These are phyloP conservation scores for Coenobita brevimanus DNA, from an alignment of 1,140 invertebrate genomes.

Conservation along the genomic window DNA sequence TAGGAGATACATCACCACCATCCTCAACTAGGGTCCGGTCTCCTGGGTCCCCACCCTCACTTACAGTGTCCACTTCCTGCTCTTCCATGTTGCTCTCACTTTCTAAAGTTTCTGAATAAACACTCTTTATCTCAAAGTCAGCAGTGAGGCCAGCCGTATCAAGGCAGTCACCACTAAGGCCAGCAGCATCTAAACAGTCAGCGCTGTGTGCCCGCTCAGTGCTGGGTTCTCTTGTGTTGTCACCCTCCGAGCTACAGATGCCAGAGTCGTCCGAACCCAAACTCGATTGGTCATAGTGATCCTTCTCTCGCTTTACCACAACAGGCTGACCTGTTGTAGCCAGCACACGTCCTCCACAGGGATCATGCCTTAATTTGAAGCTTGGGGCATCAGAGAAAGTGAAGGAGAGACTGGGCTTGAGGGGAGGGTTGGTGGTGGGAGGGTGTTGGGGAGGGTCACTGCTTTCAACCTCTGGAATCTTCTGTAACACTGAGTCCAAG, in stretches of 20 bases:
- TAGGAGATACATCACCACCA: constrained; percentile 47
- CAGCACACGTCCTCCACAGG: constrained; percentile 37
- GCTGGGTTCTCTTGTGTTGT: constrained; percentile 76
- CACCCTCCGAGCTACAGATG: constrained; percentile 83
- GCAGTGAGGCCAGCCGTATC: too few species aligned
- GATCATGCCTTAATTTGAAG: constrained; percentile 46
- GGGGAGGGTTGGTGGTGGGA: constrained; percentile 40
- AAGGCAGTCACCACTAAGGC: too few species aligned
- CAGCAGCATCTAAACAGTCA: constrained; percentile 70
- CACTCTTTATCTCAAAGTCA: constrained; percentile 75
- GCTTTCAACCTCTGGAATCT: constrained; percentile 88
- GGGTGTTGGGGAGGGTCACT: constrained; percentile 66
- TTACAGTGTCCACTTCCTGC: constrained; percentile 48
- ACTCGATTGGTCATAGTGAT: constrained; percentile 80
- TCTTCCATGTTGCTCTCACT: constrained; percentile 59
- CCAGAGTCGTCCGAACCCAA: constrained; percentile 90
- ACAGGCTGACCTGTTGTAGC: constrained; percentile 44
- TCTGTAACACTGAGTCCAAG: constrained; percentile 88
- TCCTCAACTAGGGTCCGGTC: constrained; percentile 53
- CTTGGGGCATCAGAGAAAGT: constrained; percentile 58
- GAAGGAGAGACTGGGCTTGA: constrained; percentile 55
- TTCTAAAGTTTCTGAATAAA: constrained; percentile 68
- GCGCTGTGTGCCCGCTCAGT: constrained; percentile 62
- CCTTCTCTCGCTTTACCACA: constrained; percentile 57
- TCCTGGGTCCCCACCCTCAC: constrained; percentile 42